These are phyloP conservation scores for Sander lucioperca DNA, from an alignment of 2,113 vertebrate genomes.

Conservation along the genomic window DNA sequence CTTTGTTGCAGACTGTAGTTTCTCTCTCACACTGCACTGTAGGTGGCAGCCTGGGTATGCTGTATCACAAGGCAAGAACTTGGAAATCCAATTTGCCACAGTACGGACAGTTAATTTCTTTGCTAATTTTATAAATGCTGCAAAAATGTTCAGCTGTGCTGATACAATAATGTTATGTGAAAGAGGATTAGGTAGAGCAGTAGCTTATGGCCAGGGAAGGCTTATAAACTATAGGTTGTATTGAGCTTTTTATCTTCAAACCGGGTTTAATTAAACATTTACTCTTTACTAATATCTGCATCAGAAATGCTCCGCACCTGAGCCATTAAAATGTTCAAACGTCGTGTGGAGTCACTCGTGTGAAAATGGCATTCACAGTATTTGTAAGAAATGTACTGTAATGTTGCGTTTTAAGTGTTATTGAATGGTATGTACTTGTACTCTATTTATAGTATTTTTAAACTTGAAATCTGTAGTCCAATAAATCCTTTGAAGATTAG, in stretches of 20 bases:
- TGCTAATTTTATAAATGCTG: slow-evolving; percentile 85
- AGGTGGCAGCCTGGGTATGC: slow-evolving; percentile 85
- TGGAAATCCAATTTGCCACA: slow-evolving; percentile 82
- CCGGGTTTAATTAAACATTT: slow-evolving; percentile 83
- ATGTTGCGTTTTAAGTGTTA: slow-evolving; percentile 51
- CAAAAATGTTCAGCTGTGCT: slow-evolving; percentile 79
- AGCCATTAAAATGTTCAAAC: slow-evolving; percentile 68
- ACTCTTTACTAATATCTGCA: slow-evolving; percentile 83
- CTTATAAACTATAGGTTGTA: slow-evolving; percentile 83
- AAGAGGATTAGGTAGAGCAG: slow-evolving; percentile 82
- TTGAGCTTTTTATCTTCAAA: slow-evolving; percentile 81
- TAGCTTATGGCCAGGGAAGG: slow-evolving; percentile 78
- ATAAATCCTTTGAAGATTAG: slow-evolving; percentile 78
- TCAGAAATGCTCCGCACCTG: slow-evolving; percentile 74
- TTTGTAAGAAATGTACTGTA: slow-evolving; percentile 47
- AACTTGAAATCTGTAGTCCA: slow-evolving; percentile 72
- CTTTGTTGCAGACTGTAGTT: slow-evolving; percentile 21
- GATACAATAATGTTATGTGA: slow-evolving; percentile 81
- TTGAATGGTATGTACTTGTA: slow-evolving; percentile 54
- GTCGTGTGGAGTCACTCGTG: slow-evolving; percentile 54
- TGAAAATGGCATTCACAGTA: slow-evolving; percentile 60
- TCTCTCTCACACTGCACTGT: slow-evolving; percentile 75
- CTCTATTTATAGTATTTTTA: slow-evolving; percentile 69
- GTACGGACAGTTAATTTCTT: slow-evolving; percentile 84
- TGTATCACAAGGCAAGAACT: slow-evolving; percentile 64